Base-by-base conservation (phyloP, 2,888 invertebrate species). In the Steinernema carpocapsae region DNA sequence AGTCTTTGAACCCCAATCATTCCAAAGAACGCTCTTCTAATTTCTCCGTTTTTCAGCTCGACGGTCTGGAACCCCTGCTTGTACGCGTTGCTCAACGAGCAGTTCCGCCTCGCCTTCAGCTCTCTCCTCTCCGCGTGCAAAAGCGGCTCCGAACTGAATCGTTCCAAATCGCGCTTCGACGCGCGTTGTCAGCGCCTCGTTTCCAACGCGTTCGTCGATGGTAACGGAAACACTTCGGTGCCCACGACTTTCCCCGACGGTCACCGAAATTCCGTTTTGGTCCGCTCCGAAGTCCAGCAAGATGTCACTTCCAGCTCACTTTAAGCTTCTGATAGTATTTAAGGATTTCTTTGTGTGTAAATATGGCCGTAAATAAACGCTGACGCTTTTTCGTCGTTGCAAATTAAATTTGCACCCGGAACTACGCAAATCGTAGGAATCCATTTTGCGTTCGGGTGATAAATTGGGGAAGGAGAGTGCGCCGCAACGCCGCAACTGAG, bases 1-100 rank as follows among this genome's bases (percentile, higher is more conserved):
- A 3, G 37, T 24, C 45, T 73, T 43, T 64, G 17, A 43, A n/a
- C 19, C 48, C 32, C 37, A 48, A 19, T 37, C 48, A 3, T n/a
- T 19, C 48, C 17, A 7, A 3, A 14, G 48, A 17, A 14, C 19
- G 3, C 48, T 19, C 17, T 48, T 14, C 14, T 56, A 56, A 19
- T 22, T 19, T 51, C 2, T 10, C 22, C 19, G 17, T 22, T 12
- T 56, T 79, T 59, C 72, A 80, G 79, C 42, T 81, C 83, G 14
- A 85, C 85, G 1, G 78, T 86, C 6, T 87, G 85, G 85, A 86
- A 86, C 76, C 85, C 85, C 19, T 76, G 83, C 45, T 77, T 86
- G 19, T 86, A 86, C 74, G 83, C 85, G 7, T 73, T 84, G 59
- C 76, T 86, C 48, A 86, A 86, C 74, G 85, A 85, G 72, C 85